Evolutionary conservation across 1,140 invertebrate genomes (phyloP), one percentile per base, ranked within the genome.

Genomic region (Leptinotarsa texana): DNA sequence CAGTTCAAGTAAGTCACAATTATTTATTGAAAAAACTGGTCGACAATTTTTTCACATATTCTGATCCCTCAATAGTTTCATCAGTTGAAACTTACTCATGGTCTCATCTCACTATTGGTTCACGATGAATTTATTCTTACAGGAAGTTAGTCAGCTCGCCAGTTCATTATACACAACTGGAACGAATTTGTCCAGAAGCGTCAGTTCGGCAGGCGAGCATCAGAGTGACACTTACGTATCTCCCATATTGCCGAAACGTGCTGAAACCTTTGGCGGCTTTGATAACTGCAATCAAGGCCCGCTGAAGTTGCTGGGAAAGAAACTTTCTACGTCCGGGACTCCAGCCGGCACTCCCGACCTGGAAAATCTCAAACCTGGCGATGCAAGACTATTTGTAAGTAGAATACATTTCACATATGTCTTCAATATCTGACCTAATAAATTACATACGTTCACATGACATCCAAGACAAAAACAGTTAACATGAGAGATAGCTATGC

Each of bases 251-350:
- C 96, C 96, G 4, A 93, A 96, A 80, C 88, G 96, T 48, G 96
- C 96, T 0, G 96, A 98, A 87, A 98, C 96, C 1, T 98, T 98
- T 87, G 95, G 95, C 13, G 96, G 96, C 2, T 98, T 98, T 83
- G 96, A 98, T 86, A 92, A 92, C 75, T 87, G 88, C 27, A 88
- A 87, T 77, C 87, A 87, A 80, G 74, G 75, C 67, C 81, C 82
- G 4, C 75, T 84, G 24, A 85, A 84, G 76, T 68, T 84, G 17
- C 68, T 84, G 27, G 81, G 83, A 18, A 85, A 82, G 63, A 85
- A 85, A 74, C 75, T 80, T 42, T 80, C 83, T 62, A 80, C 80
- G 6, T 80, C 80, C 1, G 75, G 80, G 11, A 77, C 80, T 47
- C 79, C 82, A 13, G 80, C 80, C 24, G 78, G 79, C 11, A 85